Evolutionary conservation across 2,113 vertebrate genomes (phyloP).

Genomic region (Takifugu bimaculatus): DNA sequence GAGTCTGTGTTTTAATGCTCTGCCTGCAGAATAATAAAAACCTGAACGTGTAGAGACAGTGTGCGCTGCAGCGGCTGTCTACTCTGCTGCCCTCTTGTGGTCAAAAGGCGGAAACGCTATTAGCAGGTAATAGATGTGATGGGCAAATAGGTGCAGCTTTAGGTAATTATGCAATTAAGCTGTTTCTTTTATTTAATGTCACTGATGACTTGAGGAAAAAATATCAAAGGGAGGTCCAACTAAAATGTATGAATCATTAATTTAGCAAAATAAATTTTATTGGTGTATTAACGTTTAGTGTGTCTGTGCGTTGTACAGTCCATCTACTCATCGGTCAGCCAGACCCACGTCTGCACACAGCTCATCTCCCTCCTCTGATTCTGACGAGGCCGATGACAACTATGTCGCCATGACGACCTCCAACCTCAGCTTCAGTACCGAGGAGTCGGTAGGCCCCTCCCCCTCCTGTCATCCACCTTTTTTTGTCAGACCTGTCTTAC

Average conservation of each 20-base stretch:
- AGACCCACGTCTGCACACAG: slow-evolving; percentile 84
- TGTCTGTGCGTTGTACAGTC: slow-evolving; percentile 73
- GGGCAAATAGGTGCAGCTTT: not conserved
- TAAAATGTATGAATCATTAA: no score
- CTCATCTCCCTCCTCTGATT: slow-evolving; percentile 90
- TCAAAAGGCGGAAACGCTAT: not conserved
- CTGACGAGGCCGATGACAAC: slow-evolving; percentile 87
- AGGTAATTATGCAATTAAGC: no score
- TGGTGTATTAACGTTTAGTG: not conserved
- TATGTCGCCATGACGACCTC: slow-evolving; percentile 89
- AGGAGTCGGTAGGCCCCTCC: slow-evolving; percentile 73
- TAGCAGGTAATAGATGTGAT: not conserved
- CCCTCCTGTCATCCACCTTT: no score
- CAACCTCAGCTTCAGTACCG: slow-evolving; percentile 73
- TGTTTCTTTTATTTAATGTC: no score
- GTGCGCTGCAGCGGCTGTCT: not conserved
- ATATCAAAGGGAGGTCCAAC: not conserved
- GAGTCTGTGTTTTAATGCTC: not conserved
- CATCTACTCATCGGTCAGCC: slow-evolving; percentile 77
- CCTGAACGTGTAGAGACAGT: not conserved
- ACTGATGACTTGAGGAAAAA: not conserved
- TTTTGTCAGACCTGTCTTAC: not conserved
- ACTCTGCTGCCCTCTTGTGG: slow-evolving; percentile 18
- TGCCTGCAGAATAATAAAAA: not conserved
- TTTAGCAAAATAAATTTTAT: not conserved